Evolutionary conservation across 1,140 invertebrate species (phyloP).

Genomic region (Eupeodes corollae): DNA sequence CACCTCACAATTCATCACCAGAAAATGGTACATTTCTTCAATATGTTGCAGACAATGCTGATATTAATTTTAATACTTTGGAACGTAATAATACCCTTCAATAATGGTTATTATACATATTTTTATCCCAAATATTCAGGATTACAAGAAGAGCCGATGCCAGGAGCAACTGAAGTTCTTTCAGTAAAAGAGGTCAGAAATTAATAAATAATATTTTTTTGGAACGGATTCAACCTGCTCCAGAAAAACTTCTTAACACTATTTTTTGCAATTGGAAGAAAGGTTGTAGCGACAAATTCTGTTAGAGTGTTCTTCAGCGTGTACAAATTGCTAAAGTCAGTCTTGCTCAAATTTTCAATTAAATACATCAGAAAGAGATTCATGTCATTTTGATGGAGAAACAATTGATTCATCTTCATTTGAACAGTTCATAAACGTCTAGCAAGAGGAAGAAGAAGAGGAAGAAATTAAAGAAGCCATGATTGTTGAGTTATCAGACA

Average conservation of each 20-base stretch:
- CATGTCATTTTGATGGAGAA: no score
- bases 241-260: slow-evolving; percentile 10
- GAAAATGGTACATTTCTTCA: slow-evolving; percentile 30
- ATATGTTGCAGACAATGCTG: slow-evolving; percentile 35
- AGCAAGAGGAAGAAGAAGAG: no score
- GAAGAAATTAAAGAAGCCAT: no score
- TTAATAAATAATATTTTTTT: slow-evolving; percentile 3
- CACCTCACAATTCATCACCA: slow-evolving; percentile 26
- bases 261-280: slow-evolving; percentile 15
- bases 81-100: slow-evolving; percentile 35
- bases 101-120: slow-evolving; percentile 31
- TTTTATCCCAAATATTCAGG: slow-evolving; percentile 1
- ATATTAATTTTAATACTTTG: slow-evolving; percentile 34
- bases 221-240: slow-evolving; percentile 6
- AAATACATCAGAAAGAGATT: no score
- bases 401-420: no score
- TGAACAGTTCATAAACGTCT: no score
- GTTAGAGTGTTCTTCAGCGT: no score
- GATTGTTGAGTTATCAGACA: no score
- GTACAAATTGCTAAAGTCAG: no score
- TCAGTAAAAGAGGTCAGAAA: slow-evolving; percentile 12
- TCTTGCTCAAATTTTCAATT: no score
- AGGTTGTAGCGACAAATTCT: slow-evolving; percentile 15
- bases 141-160: no score
- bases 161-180: slow-evolving; percentile 8